Evolutionary conservation across 2,113 vertebrate genomes (phyloP), one percentile per base, ranked within the genome.

Genomic region (Coturnix japonica): DNA sequence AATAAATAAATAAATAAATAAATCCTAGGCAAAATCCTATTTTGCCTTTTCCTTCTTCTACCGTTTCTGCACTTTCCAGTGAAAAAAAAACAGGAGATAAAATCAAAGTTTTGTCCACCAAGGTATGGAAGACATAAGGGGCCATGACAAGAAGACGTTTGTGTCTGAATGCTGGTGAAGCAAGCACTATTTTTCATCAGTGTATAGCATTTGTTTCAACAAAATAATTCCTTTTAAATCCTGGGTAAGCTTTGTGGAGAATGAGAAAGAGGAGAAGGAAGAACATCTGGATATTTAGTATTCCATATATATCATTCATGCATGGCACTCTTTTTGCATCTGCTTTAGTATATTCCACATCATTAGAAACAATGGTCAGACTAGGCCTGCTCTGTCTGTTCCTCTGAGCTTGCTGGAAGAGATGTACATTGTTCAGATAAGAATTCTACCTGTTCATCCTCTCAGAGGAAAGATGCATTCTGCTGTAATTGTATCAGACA

Each of bases 401-500:
- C 43, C 25, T 83, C 56, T 84, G 63, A 81, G 54, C 19, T n/a
- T 72, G 57, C 26, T 63, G 33, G 37, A 71, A 73, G 86, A 71
- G 5, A 78, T 54, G 28, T 70, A 65, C 14, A 12, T 47, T 21
- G 14, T 67, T 87, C 73, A 60, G 61, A 22, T 37, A 91, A 3
- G 71, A 69, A 87, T 81, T 78, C 17, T 81, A 78, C 28, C 21
- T 63, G 51, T 67, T 91, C 53, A 43, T 0, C 43, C 28, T 54
- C 43, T 64, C 53, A 91, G 57, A 72, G 25, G 5, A 78, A 66
- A 81, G 13, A 23, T 53, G 39, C 22, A 53, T 79, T 65, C 15
- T 72, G 8, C 39, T 91, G 11, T 76, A 76, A 87, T 78, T 91
- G 77, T 84, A 87, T 49, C n/a, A 87, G 46, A 70, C n/a, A 84